Conservation (phyloP, 1,140 invertebrate species). For the Monomorium pharaonis region DNA sequence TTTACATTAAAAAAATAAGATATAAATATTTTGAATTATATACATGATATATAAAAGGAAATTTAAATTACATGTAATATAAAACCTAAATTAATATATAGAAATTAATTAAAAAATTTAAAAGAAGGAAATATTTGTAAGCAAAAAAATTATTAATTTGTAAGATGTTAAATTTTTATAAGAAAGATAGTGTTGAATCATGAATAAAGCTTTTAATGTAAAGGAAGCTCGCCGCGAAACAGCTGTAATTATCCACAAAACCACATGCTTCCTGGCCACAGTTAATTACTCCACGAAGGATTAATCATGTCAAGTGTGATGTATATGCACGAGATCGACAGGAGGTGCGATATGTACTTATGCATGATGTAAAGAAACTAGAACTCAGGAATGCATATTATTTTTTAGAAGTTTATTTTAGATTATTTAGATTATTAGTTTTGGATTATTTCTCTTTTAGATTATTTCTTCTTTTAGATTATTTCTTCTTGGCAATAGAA, state of each 20-base stretch:
- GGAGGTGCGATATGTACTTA: not conserved
- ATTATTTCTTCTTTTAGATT: no score
- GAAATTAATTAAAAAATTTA: not conserved
- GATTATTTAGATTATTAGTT: not conserved
- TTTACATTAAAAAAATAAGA: not conserved
- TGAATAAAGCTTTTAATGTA: not conserved
- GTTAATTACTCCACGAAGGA: conserved; percentile 30
- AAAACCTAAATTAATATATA: not conserved
- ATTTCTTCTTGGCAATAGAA: not conserved
- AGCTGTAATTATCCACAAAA: conserved; percentile 20
- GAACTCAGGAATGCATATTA: not conserved
- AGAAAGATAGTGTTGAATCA: not conserved
- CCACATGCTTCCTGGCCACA: not conserved
- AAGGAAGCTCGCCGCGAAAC: not conserved
- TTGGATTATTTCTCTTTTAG: no score
- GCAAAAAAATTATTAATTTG: not conserved
- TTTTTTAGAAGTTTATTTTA: not conserved
- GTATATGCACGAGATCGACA: not conserved
- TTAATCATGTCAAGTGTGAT: conserved; percentile 33
- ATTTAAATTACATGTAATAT: not conserved
- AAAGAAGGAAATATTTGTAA: not conserved
- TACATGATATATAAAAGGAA: not conserved
- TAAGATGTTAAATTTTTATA: not conserved
- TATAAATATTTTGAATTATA: conserved; percentile 10
- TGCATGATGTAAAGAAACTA: not conserved